These are phyloP conservation scores for Todiramphus chloris DNA, from an alignment of 2,113 vertebrate genomes.

Conservation along the genomic window DNA sequence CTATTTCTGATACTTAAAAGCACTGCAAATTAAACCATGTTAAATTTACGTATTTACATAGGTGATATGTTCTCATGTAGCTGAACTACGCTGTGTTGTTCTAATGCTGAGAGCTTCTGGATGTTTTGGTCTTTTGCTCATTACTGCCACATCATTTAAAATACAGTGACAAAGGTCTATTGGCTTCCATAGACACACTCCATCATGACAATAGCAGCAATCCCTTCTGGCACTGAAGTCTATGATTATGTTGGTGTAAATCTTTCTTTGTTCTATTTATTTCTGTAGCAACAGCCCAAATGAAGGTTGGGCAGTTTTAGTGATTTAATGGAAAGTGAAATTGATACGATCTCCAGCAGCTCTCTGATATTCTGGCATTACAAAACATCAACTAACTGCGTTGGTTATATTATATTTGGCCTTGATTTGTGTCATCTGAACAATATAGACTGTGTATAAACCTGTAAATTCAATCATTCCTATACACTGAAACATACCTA, in stretches of 20 bases:
- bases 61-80: neutral
- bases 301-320: neutral
- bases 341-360: neutral
- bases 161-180: neutral
- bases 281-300: neutral
- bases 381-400: neutral
- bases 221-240: neutral
- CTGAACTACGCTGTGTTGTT: neutral
- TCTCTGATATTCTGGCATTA: neutral
- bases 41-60: neutral
- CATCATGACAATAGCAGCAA: neutral
- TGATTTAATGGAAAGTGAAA: neutral
- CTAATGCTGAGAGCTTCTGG: neutral
- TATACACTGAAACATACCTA: neutral
- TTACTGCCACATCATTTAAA: neutral
- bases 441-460: neutral
- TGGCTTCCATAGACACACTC: neutral
- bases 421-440: neutral
- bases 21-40: neutral
- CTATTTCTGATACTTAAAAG: neutral
- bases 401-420: neutral
- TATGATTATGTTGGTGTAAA: neutral
- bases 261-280: slow-evolving; percentile 6
- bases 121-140: neutral
- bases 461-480: neutral